Conservation (phyloP, 2,888 invertebrate species). For the Thereva nobilitata region DNA sequence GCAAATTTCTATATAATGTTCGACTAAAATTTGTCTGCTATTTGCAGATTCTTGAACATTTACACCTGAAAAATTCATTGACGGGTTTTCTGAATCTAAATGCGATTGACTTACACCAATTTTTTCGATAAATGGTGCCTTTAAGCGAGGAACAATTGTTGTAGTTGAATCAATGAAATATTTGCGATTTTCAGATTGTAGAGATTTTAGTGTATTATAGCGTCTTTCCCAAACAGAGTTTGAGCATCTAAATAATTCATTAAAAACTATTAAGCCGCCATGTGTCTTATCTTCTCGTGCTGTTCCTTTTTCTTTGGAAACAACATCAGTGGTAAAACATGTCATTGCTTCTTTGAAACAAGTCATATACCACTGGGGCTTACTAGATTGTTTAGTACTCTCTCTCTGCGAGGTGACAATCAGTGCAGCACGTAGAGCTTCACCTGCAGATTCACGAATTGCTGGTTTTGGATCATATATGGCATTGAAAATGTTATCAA, state of each 20-base stretch:
- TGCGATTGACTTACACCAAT: constrained; percentile 48
- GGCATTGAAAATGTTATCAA: constrained; percentile 90
- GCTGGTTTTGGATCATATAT: constrained; percentile 88
- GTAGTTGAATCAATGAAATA: constrained; percentile 47
- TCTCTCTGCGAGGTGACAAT: constrained; percentile 95
- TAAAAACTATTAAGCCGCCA: constrained; percentile 88
- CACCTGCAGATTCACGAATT: constrained; percentile 90
- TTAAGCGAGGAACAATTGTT: constrained; percentile 57
- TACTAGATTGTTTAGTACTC: constrained; percentile 88
- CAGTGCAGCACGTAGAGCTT: constrained; percentile 91
- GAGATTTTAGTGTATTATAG: constrained; percentile 72
- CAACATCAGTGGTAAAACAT: constrained; percentile 70
- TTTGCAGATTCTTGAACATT: constrained; percentile 83
- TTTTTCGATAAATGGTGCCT: constrained; percentile 58
- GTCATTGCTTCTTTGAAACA: constrained; percentile 88
- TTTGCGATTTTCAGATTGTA: constrained; percentile 57
- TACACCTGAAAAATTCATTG: constrained; percentile 50
- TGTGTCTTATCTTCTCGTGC: constrained; percentile 89
- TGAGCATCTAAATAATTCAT: constrained; percentile 89
- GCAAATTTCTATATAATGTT: constrained; percentile 82
- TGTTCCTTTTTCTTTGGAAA: constrained; percentile 73
- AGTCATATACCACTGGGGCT: constrained; percentile 89
- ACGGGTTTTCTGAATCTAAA: constrained; percentile 51
- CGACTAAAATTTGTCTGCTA: constrained; percentile 78
- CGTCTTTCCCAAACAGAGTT: constrained; percentile 86